Base-by-base conservation (phyloP, 2,888 invertebrate species). In the Eretmocerus hayati region DNA sequence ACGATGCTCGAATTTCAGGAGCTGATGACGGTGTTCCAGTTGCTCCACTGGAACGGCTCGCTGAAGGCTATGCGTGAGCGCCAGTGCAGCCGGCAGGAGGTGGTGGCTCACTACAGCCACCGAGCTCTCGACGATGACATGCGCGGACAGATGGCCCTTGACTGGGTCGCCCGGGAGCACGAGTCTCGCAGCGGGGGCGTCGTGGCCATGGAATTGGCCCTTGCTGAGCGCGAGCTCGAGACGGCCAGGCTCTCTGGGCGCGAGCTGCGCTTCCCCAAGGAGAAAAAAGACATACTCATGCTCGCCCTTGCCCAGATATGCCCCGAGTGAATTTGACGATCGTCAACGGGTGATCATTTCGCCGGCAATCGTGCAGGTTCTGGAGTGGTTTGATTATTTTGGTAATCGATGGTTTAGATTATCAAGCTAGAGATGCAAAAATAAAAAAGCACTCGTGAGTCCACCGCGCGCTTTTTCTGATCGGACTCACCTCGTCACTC, bases 1-100 rank as follows among this genome's bases (percentile, higher is more conserved):
- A 92, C 93, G 44, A 93, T 94, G 93, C 77, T 94, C 57, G 93
- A 94, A 73, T 94, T 93, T 76, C 93, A 94, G 73, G 93, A 94
- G 71, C 75, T 94, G 63, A 94, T 94, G 94, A 94, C 93, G n/a
- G 93, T 94, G 40, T 94, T 94, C 74, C 93, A 94, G 74, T 77
- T 94, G 58, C 77, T 94, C 44, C 94, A 94, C 74, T 94, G 94
- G 94, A 94, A 94, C 72, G 94, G 94, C n/a, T 91, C 90, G 58
- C 74, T 94, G 61, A 89, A 92, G 62, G 93, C 93, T 37, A 93
- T 94, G 93, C 79, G 93, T 39, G 93, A 94, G 72, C 80, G 93
- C 37, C 92, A 93, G 71, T 94, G 94, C 73, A 92, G 92, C 53
- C 78, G 93, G 59, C 92, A 93, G 70, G 93, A 93, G 72, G 86